Evolutionary conservation across 2,113 vertebrate genomes (phyloP).

Genomic region (Zosterops japonicus): DNA sequence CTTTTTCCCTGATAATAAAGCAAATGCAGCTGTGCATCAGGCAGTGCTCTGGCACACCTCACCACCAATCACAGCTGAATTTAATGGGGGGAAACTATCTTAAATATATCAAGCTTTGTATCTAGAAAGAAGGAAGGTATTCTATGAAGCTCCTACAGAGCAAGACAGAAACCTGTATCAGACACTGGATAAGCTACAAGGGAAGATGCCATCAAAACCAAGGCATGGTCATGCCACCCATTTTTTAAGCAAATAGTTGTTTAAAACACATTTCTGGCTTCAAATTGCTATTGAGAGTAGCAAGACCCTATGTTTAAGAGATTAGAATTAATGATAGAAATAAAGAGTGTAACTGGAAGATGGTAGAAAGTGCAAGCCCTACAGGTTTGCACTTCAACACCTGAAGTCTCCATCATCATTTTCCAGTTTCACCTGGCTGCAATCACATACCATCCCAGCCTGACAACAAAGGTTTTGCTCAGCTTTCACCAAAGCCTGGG

Average conservation of each 20-base stretch:
- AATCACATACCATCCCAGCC: neutral
- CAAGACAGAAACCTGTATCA: neutral
- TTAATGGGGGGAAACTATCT: neutral
- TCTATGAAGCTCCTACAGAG: neutral
- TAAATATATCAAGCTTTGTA: neutral
- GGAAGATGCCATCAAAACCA: neutral
- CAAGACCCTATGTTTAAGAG: neutral
- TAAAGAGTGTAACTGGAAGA: neutral
- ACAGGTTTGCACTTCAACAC: neutral
- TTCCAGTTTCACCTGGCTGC: neutral
- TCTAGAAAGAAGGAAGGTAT: neutral
- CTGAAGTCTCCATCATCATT: accelerated
- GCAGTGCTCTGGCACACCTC: neutral
- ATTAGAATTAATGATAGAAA: neutral
- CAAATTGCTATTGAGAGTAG: neutral
- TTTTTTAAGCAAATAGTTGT: neutral
- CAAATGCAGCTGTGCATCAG: neutral
- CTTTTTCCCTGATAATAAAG: neutral
- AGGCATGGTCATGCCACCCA: neutral
- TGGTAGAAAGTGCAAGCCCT: neutral
- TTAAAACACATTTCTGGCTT: neutral
- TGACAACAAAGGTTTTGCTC: neutral
- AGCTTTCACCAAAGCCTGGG: neutral
- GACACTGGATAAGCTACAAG: neutral
- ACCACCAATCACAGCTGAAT: neutral